Percentiles rank a stretch among this genome's conserved stretches.
Evolutionary conservation across 1,140 invertebrate species (phyloP).

Genomic region (Ptiloglossa arizonensis): DNA sequence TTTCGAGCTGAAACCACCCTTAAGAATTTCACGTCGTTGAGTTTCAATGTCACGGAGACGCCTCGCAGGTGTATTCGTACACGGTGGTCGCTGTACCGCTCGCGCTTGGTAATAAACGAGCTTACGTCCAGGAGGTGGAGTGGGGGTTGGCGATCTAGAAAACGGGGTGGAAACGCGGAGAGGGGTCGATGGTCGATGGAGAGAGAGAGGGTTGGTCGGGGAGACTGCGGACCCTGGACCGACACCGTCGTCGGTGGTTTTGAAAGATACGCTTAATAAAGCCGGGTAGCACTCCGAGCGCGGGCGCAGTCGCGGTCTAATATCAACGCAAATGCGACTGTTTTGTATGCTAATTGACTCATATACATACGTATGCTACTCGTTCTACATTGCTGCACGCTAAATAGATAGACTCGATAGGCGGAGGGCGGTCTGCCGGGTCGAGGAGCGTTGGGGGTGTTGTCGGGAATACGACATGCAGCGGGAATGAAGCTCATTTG

Average conservation of each 20-base stretch:
- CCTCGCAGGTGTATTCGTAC: constrained; percentile 1
- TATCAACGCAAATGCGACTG: constrained; percentile 72
- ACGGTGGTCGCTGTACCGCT: neutral
- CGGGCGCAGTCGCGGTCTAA: constrained; percentile 54
- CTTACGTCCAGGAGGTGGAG: constrained; percentile 14
- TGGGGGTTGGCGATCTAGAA: neutral
- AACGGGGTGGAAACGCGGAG: neutral
- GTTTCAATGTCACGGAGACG: constrained; percentile 11
- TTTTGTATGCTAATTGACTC: constrained; percentile 74
- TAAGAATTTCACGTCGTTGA: constrained; percentile 12
- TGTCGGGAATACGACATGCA: constrained; percentile 49
- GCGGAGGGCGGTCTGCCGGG: constrained; percentile 12
- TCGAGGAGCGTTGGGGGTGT: neutral
- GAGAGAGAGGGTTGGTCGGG: no score
- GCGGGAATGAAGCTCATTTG: constrained; percentile 48
- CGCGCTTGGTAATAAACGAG: constrained; percentile 34
- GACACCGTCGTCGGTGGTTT: constrained; percentile 40
- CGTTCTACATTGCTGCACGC: constrained; percentile 53
- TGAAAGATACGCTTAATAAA: constrained; percentile 64
- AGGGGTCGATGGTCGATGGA: constrained; percentile 2
- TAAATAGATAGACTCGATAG: constrained; percentile 68
- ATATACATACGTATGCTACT: constrained; percentile 68
- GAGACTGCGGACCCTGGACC: neutral
- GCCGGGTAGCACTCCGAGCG: constrained; percentile 22
- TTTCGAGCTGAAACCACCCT: neutral